Evolutionary conservation across 2,797 vertebrate species (phyloP).

Genomic region (Xenops minutus): DNA sequence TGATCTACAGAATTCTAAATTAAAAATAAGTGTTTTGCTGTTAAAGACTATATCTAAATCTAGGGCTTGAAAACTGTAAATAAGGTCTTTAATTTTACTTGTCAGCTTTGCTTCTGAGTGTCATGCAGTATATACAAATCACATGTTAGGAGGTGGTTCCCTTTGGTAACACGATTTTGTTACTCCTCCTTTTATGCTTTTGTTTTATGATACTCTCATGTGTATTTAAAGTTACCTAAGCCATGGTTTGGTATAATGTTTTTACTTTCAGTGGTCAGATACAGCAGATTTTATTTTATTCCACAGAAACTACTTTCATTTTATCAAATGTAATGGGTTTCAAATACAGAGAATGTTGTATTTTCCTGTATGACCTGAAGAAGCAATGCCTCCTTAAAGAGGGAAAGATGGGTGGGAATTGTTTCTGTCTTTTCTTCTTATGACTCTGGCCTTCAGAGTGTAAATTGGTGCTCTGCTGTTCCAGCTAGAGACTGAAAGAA

Average conservation of each 20-base stretch:
- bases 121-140: neutral
- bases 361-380: neutral
- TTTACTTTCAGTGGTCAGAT: neutral
- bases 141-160: neutral
- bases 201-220: neutral
- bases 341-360: neutral
- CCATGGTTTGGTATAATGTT: neutral
- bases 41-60: neutral
- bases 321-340: neutral
- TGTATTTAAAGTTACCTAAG: neutral
- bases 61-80: neutral
- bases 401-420: neutral
- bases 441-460: neutral
- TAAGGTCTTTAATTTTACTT: neutral
- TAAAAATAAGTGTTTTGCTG: neutral
- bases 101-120: neutral
- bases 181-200: neutral
- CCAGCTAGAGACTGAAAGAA: neutral
- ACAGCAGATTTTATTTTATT: neutral
- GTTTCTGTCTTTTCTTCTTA: neutral
- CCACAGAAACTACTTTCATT: neutral
- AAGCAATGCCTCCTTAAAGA: neutral
- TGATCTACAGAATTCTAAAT: neutral
- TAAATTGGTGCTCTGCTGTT: neutral
- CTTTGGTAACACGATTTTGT: neutral